Conservation (phyloP, 2,797 vertebrate species). For the Phrynocephalus forsythii region DNA sequence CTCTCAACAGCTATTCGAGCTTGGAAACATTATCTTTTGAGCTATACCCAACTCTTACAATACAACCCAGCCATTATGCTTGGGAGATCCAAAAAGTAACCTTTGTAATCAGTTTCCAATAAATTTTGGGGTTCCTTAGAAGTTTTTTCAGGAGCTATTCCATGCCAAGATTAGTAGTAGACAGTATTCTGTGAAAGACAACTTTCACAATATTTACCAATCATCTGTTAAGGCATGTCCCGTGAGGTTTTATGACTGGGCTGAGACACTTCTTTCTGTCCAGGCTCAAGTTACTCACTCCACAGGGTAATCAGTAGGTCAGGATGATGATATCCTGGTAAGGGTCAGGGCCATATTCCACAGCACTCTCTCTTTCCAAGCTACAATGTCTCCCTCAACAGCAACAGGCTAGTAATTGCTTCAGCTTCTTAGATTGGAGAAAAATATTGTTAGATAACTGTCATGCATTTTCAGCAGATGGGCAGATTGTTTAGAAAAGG, state of each 20-base stretch:
- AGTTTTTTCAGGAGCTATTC: not conserved
- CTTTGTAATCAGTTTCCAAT: not conserved
- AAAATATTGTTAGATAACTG: conserved; percentile 45
- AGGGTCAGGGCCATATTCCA: not conserved
- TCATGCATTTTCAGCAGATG: conserved; percentile 31
- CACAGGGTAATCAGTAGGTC: too few relatives aligned
- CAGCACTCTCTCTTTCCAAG: not conserved
- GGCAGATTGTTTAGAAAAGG: conserved; percentile 40
- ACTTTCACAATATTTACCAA: not conserved
- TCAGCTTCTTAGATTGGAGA: conserved; percentile 44
- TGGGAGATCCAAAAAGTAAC: too few relatives aligned
- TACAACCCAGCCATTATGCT: too few relatives aligned
- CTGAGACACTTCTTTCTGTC: not conserved
- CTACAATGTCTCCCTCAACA: conserved; percentile 3
- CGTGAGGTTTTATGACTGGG: not conserved
- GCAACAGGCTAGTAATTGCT: conserved; percentile 32
- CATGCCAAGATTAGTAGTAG: not conserved
- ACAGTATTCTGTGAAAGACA: not conserved
- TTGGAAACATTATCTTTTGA: not conserved
- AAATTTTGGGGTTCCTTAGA: not conserved
- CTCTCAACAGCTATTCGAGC: too few relatives aligned
- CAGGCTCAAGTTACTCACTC: not conserved
- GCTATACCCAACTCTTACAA: not conserved
- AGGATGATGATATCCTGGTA: too few relatives aligned
- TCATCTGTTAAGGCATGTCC: not conserved